These are phyloP conservation scores for Dendrolimus kikuchii DNA, from an alignment of 1,140 invertebrate genomes.

Conservation along the genomic window DNA sequence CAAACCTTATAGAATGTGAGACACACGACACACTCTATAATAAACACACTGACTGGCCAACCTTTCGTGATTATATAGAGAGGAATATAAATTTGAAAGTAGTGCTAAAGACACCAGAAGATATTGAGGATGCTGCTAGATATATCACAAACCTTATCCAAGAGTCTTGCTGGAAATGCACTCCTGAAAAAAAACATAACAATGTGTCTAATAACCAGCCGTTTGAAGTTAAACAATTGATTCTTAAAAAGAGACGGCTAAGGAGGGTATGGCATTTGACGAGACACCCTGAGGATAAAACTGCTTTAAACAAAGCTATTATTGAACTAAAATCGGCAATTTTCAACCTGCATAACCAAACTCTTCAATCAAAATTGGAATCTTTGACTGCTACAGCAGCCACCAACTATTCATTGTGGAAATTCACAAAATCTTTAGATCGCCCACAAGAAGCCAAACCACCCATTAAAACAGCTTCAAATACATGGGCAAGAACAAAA, in stretches of 20 bases:
- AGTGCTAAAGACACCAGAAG: conserved; percentile 13
- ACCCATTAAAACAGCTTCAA: not conserved
- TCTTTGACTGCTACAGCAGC: not conserved
- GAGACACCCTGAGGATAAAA: conserved; percentile 8
- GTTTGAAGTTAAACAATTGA: conserved; percentile 6
- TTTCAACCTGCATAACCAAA: not conserved
- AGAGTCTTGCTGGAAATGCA: conserved; percentile 10
- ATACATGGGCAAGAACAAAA: conserved; percentile 1
- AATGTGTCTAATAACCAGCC: not conserved
- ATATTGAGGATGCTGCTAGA: conserved; percentile 14
- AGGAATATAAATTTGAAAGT: conserved; percentile 10
- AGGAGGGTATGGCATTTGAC: conserved; percentile 7
- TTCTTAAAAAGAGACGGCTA: conserved; percentile 14
- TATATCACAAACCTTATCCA: conserved; percentile 17
- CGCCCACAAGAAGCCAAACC: conserved; percentile 3
- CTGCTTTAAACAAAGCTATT: not conserved
- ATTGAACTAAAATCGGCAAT: conserved; percentile 1
- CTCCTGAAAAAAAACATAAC: conserved; percentile 1
- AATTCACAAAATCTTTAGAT: conserved; percentile 8
- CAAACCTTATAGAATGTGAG: not conserved
- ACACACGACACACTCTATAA: conserved; percentile 9
- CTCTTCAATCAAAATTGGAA: conserved; percentile 1
- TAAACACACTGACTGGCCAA: conserved; percentile 14
- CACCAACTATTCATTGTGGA: conserved; percentile 8
- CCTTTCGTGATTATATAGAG: conserved; percentile 7